phyloP scores from a whole-genome alignment of 2,113 vertebrate species.

The Apus apus region DNA sequence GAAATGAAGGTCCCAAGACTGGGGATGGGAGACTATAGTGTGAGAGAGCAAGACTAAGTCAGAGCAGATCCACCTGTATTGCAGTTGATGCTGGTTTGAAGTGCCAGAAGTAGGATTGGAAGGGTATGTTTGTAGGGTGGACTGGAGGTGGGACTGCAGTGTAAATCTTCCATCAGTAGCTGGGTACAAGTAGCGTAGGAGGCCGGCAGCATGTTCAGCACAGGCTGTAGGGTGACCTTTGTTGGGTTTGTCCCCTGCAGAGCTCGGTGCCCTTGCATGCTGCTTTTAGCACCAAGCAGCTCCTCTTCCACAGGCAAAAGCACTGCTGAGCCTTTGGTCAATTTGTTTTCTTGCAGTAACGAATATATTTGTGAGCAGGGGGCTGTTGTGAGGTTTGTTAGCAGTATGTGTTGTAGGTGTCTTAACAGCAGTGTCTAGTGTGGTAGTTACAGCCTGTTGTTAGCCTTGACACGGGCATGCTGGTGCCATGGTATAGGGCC shows the following conservation, averaged over 20 bases:
- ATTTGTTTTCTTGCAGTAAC: neutral
- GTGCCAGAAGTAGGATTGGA: neutral
- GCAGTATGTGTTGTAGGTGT: accelerated
- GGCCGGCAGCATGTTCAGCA: neutral
- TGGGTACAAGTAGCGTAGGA: neutral
- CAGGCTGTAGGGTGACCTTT: neutral
- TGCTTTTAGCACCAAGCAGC: neutral
- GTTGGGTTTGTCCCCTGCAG: accelerated
- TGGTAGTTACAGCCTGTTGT: accelerated
- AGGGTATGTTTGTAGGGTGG: neutral
- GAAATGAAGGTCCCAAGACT: neutral
- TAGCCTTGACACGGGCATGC: accelerated
- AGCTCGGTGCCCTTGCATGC: accelerated
- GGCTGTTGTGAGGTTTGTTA: neutral
- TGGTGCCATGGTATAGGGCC: neutral
- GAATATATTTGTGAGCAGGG: neutral
- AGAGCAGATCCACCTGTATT: neutral
- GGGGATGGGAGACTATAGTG: neutral
- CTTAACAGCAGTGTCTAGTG: neutral
- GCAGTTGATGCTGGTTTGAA: neutral
- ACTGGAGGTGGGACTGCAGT: neutral
- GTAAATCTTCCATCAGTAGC: neutral
- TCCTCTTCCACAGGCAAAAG: neutral
- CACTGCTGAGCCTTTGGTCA: neutral
- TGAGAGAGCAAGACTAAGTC: neutral